Percentiles rank a stretch among this genome's conserved stretches.
Conservation (phyloP, 2,113 vertebrate species). For the Pterocles burchelli region DNA sequence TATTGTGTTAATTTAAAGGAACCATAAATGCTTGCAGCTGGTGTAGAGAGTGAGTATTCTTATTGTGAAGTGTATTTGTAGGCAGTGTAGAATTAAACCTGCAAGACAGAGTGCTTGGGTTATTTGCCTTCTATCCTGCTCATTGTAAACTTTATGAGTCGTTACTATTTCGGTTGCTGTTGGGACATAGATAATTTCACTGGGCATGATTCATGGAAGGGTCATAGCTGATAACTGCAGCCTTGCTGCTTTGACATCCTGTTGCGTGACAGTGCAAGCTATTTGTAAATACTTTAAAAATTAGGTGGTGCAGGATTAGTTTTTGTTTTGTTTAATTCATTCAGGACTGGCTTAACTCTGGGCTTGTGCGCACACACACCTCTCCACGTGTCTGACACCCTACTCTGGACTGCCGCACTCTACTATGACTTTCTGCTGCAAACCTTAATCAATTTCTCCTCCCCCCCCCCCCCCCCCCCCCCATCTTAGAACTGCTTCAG, state of each 20-base stretch:
- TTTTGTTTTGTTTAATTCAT: neutral
- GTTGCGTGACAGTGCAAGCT: neutral
- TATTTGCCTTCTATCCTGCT: neutral
- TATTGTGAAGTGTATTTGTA: neutral
- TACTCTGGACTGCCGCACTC: neutral
- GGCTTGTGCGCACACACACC: rapidly evolving
- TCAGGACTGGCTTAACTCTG: neutral
- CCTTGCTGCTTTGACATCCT: conserved; percentile 29
- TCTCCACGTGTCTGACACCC: neutral
- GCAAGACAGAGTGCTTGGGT: neutral
- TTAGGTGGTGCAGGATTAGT: neutral
- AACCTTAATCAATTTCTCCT: too few relatives aligned
- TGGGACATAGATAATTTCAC: neutral
- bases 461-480: too few relatives aligned
- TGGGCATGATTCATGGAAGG: conserved; percentile 4
- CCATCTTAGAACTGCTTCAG: neutral
- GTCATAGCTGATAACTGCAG: conserved; percentile 8
- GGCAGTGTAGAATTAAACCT: neutral
- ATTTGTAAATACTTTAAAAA: neutral
- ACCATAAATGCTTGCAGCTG: neutral
- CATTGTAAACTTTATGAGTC: neutral
- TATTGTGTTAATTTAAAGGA: neutral
- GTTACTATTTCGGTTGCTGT: neutral
- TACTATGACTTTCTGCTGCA: neutral
- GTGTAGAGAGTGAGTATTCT: neutral